A percentile compares a stretch with the other conserved stretches of the same genome.
Evolutionary conservation across 2,888 invertebrate genomes (phyloP).

Genomic region (Lottia scabra): DNA sequence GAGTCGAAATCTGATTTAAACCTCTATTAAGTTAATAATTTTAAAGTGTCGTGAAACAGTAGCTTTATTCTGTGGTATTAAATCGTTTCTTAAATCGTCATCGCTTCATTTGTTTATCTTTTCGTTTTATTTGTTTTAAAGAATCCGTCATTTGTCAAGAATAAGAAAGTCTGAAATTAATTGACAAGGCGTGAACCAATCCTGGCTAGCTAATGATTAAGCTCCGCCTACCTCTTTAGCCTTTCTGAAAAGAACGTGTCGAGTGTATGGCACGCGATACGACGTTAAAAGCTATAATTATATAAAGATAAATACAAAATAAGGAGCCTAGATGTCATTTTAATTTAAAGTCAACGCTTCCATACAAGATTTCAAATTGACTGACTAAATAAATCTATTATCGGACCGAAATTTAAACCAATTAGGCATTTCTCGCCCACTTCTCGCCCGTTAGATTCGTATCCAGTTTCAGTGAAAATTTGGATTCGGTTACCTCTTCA

Average conservation of each 20-base stretch:
- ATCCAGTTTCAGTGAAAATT: slow-evolving; percentile 2
- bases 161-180: neutral
- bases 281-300: neutral
- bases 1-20: too few relatives aligned
- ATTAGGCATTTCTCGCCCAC: slow-evolving; percentile 3
- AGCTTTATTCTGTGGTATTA: neutral
- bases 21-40: neutral
- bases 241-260: neutral
- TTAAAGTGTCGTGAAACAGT: slow-evolving; percentile 1
- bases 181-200: neutral
- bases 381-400: neutral
- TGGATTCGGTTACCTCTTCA: neutral
- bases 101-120: slow-evolving; percentile 3
- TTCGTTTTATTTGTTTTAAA: slow-evolving; percentile 1
- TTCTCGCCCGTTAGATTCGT: neutral
- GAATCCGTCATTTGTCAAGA: neutral
- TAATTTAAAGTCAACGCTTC: neutral
- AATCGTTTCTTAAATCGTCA: too few relatives aligned
- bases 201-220: neutral
- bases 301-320: neutral
- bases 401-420: slow-evolving; percentile 1
- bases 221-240: neutral
- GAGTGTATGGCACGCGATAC: slow-evolving; percentile 1
- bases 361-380: neutral
- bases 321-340: neutral